Base-by-base conservation (phyloP, 2,797 vertebrate genomes). In the Lophotriccus pileatus region DNA sequence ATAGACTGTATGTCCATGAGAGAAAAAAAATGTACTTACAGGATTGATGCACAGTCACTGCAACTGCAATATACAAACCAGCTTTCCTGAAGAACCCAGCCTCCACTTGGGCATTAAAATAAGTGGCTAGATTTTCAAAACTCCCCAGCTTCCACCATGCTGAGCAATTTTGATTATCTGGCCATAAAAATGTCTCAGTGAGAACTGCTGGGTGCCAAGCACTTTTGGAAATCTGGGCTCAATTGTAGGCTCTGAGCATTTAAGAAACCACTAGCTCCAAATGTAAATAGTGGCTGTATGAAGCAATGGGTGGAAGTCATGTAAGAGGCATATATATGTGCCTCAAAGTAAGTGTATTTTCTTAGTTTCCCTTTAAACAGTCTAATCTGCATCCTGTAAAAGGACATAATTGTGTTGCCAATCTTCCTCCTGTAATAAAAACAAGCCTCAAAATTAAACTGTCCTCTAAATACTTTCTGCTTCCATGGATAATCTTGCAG, bases 191-290 rank as follows among this genome's bases (percentile, higher is more conserved):
- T 59, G 95, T 97, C 95, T 95, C 93, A 63, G 84, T 69, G 79
- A 95, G 89, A 96, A 94, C 87, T 91, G 95, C 94, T 97, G 95
- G 95, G 95, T 96, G 89, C 95, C 93, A 91, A 97, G 96, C 95
- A 97, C 95, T 91, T 96, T 92, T 95, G 79, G 84, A 95, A 96
- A 96, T 95, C 95, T 96, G 95, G 96, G 96, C 94, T 95, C 96
- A 96, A 96, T 95, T 97, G 89, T 95, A 94, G 82, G 68, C 87
- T 95, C 92, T 34, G 53, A 95, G 90, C 69, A 67, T 91, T 95
- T 95, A 87, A 89, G 84, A 94, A 96, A 95, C 90, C 84, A 85
- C 92, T 55, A 72, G 64, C 50, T 95, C 50, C 69, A 85, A 93
- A 92, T 12, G 69, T 77, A 92, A 96, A 91, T 39, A 96, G 82